phyloP scores from a whole-genome alignment of 1,140 invertebrate genomes.

The Euura lappo region DNA sequence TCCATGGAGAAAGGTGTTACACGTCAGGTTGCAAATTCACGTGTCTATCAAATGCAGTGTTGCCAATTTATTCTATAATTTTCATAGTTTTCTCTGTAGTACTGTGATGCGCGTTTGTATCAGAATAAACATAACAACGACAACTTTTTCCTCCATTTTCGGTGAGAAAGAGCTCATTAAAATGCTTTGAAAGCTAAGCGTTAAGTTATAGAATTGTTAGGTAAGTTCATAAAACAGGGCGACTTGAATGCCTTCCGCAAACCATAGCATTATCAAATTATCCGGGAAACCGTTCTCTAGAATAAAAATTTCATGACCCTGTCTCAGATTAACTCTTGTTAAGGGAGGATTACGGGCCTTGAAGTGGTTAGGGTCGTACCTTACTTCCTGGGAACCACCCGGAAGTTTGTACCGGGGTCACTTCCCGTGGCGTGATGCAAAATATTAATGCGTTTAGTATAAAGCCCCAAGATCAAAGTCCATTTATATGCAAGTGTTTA shows the following conservation, averaged over 20 bases:
- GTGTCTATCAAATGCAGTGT: too few relatives aligned
- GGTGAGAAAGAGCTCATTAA: neutral
- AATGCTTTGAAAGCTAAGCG: neutral
- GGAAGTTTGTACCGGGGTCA: neutral
- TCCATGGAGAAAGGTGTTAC: too few relatives aligned
- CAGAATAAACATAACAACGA: too few relatives aligned
- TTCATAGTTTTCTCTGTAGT: too few relatives aligned
- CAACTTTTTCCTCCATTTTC: neutral
- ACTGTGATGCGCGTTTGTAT: too few relatives aligned
- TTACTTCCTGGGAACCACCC: neutral
- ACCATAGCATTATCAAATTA: neutral
- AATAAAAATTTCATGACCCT: neutral
- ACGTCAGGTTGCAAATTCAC: too few relatives aligned
- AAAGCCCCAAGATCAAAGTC: too few relatives aligned
- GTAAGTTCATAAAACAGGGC: neutral
- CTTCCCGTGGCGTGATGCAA: neutral
- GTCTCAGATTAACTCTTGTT: neutral
- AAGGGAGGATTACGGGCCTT: neutral
- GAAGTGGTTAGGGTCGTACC: neutral
- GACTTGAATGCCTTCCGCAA: neutral
- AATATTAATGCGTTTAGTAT: too few relatives aligned
- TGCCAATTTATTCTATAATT: too few relatives aligned
- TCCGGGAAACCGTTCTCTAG: neutral
- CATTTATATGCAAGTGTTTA: too few relatives aligned
- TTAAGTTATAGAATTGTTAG: neutral